A percentile compares a stretch with the other conserved stretches of the same genome.
Conservation (phyloP, 2,113 vertebrate genomes). For the Lepidothrix coronata region DNA sequence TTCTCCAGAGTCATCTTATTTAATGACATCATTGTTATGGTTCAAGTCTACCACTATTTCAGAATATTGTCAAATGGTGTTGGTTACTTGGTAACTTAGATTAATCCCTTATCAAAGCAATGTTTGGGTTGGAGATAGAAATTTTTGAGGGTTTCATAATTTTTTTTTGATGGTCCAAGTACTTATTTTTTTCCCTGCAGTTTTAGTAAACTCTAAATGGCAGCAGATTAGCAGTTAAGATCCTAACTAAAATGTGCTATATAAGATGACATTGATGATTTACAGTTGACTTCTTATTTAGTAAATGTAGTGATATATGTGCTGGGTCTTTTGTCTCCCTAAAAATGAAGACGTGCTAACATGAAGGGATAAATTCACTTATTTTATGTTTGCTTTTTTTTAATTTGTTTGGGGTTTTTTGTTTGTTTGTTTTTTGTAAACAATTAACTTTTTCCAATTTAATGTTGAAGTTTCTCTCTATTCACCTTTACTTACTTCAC, state of each 20-base stretch:
- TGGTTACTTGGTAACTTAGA: not conserved
- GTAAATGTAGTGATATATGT: not conserved
- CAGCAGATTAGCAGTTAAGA: not conserved
- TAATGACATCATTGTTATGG: not conserved
- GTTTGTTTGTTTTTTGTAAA: not conserved
- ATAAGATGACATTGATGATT: not conserved
- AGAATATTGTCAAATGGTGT: not conserved
- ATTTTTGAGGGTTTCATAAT: not conserved
- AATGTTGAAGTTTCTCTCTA: not conserved
- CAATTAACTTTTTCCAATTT: not conserved
- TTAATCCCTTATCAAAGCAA: not conserved
- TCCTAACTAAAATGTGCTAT: not conserved
- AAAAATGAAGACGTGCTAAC: not conserved
- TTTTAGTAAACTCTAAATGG: not conserved
- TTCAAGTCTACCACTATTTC: not conserved
- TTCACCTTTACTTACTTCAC: not conserved
- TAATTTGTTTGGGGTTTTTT: fast-evolving
- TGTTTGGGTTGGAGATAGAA: not conserved
- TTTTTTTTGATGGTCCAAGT: not conserved
- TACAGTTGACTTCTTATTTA: not conserved
- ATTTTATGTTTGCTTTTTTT: not conserved
- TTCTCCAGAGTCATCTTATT: not conserved
- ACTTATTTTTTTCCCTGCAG: not conserved
- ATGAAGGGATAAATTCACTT: not conserved
- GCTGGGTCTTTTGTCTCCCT: fast-evolving